Percentiles rank a stretch among this genome's conserved stretches.
Evolutionary conservation across 1,140 invertebrate species (phyloP).

Genomic region (Drosophila melanogaster): DNA sequence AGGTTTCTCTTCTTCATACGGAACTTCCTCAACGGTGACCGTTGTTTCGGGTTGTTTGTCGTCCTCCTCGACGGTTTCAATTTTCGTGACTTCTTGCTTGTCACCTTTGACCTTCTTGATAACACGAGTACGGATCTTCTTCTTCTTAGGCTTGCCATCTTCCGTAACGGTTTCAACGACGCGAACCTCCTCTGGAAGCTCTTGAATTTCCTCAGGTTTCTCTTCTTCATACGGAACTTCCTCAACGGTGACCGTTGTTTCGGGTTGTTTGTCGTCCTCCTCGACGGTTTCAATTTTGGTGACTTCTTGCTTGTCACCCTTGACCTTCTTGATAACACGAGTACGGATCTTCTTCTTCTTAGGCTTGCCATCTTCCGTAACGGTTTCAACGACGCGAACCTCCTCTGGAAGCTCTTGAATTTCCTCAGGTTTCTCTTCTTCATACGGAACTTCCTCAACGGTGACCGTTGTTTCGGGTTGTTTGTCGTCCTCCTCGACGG

Average conservation of each 20-base stretch:
- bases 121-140: slow-evolving; percentile 3
- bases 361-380: slow-evolving; percentile 3
- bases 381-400: slow-evolving; percentile 1
- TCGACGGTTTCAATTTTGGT: slow-evolving; percentile 9
- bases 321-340: slow-evolving; percentile 3
- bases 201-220: not conserved
- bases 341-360: slow-evolving; percentile 12
- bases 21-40: not conserved
- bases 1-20: not conserved
- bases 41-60: slow-evolving; percentile 1
- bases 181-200: not conserved
- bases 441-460: not conserved
- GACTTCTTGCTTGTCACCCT: slow-evolving; percentile 4
- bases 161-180: not conserved
- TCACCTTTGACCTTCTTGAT: slow-evolving; percentile 11
- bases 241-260: not conserved
- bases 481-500: slow-evolving; percentile 1
- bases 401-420: slow-evolving; percentile 3
- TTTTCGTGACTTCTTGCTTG: slow-evolving; percentile 3
- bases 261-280: not conserved
- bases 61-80: slow-evolving; percentile 8
- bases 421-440: not conserved
- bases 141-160: slow-evolving; percentile 7
- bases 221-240: not conserved
- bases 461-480: not conserved